A percentile compares a stretch with the other conserved stretches of the same genome.
Conservation (phyloP, 2,113 vertebrate genomes). For the Terrapene triunguis region DNA sequence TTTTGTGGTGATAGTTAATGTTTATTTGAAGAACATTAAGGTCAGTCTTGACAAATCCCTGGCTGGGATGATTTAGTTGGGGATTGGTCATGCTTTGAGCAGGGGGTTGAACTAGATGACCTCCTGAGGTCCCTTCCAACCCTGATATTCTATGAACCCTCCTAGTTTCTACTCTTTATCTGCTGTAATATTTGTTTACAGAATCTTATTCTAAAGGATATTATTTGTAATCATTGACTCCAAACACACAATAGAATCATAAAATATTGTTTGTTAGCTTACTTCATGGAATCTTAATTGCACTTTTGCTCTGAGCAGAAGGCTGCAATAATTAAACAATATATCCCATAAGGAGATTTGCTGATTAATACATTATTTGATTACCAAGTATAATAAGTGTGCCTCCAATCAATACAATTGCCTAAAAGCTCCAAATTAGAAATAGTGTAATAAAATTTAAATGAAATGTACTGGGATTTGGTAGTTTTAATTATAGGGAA, state of each 20-base stretch:
- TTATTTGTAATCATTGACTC: not conserved
- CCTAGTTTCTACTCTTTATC: not conserved
- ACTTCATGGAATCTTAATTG: not conserved
- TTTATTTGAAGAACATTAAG: not conserved
- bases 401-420: conserved; percentile 50
- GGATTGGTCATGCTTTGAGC: too few relatives aligned
- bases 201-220: not conserved
- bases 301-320: not conserved
- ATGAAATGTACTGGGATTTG: conserved; percentile 60
- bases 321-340: conserved; percentile 53
- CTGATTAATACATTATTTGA: conserved; percentile 64
- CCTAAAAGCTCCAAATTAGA: conserved; percentile 56
- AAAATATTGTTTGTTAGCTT: not conserved
- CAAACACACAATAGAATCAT: not conserved
- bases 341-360: not conserved
- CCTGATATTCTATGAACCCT: not conserved
- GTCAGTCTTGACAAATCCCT: too few relatives aligned
- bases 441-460: conserved; percentile 66
- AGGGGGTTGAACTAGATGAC: too few relatives aligned
- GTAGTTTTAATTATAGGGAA: conserved; percentile 76
- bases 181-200: not conserved
- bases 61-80: too few relatives aligned
- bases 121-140: too few relatives aligned
- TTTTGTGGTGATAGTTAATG: not conserved
- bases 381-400: conserved; percentile 26